Evolutionary conservation across 2,797 vertebrate species (phyloP).

Genomic region (Benthosema pterotum): DNA sequence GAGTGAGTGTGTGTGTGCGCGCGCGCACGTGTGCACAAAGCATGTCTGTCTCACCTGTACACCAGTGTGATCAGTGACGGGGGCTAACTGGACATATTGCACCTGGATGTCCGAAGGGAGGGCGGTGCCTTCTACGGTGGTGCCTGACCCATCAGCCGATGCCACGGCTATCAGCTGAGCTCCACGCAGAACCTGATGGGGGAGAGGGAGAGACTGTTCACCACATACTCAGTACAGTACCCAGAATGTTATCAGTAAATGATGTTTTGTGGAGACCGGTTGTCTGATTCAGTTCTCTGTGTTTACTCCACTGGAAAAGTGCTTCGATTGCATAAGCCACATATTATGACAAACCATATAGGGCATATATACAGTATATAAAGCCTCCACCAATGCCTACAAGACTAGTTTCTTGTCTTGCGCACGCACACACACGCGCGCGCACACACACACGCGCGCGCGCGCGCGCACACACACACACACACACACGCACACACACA

Average conservation of each 20-base stretch:
- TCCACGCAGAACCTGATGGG: slow-evolving; percentile 89
- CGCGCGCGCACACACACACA: slow-evolving; percentile 13
- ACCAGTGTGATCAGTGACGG: slow-evolving; percentile 87
- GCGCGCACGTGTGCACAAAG: slow-evolving; percentile 1
- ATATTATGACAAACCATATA: slow-evolving; percentile 36
- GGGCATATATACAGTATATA: slow-evolving; percentile 47
- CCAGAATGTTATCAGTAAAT: neutral
- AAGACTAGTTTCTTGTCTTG: slow-evolving; percentile 12
- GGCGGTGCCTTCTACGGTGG: slow-evolving; percentile 88
- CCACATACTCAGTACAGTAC: neutral
- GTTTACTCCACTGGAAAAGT: slow-evolving; percentile 28
- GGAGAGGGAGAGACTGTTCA: neutral
- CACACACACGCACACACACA: no score
- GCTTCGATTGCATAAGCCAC: slow-evolving; percentile 26
- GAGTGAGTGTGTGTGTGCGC: slow-evolving; percentile 13
- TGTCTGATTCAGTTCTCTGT: neutral
- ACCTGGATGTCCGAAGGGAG: slow-evolving; percentile 97
- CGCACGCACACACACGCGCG: slow-evolving; percentile 20
- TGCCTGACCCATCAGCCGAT: slow-evolving; percentile 87
- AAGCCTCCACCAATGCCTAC: slow-evolving; percentile 31
- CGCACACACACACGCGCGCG: slow-evolving; percentile 1
- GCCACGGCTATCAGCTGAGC: slow-evolving; percentile 96
- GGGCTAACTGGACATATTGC: slow-evolving; percentile 95
- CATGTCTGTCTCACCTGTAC: slow-evolving; percentile 81
- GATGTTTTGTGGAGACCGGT: no score